phyloP scores from a whole-genome alignment of 2,888 invertebrate species.

The Drosophila melanosoma region DNA sequence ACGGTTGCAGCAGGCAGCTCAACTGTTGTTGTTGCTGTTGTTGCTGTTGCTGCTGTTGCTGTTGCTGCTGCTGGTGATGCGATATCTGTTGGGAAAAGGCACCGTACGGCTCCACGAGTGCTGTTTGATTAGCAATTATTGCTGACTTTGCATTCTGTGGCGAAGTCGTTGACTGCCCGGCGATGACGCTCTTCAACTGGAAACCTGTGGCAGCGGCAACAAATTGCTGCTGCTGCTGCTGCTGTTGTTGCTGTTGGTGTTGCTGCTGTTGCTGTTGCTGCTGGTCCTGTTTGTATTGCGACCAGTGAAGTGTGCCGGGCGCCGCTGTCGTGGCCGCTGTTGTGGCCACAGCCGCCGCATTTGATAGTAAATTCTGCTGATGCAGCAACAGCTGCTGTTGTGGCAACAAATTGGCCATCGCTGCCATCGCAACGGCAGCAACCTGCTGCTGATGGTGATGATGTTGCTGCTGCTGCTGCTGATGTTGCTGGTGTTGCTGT shows the following conservation, averaged over 20 bases:
- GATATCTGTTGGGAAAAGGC: conserved; percentile 60
- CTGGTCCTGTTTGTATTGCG: conserved; percentile 77
- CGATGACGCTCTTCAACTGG: conserved; percentile 77
- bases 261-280: conserved; percentile 77
- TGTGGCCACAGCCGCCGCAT: conserved; percentile 75
- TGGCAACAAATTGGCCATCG: conserved; percentile 83
- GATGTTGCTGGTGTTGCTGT: conserved; percentile 73
- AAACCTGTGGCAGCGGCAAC: conserved; percentile 73
- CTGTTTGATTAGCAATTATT: conserved; percentile 82
- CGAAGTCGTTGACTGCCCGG: conserved; percentile 77
- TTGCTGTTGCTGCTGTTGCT: conserved; percentile 65
- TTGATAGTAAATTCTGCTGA: conserved; percentile 82
- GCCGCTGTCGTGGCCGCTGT: conserved; percentile 70
- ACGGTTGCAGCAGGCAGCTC: conserved; percentile 73
- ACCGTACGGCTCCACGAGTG: conserved; percentile 63
- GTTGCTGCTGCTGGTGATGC: conserved; percentile 62
- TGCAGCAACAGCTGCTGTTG: conserved; percentile 81
- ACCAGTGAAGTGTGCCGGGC: conserved; percentile 74
- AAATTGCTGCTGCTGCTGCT: conserved; percentile 76
- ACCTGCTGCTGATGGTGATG: conserved; percentile 81
- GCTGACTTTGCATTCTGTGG: conserved; percentile 80
- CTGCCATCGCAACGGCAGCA: conserved; percentile 84
- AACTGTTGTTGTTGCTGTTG: conserved; percentile 53
- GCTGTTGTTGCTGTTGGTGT: conserved; percentile 78
- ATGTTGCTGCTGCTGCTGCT: conserved; percentile 76